phyloP scores from a whole-genome alignment of 2,888 invertebrate genomes.

The Globia sparganii region DNA sequence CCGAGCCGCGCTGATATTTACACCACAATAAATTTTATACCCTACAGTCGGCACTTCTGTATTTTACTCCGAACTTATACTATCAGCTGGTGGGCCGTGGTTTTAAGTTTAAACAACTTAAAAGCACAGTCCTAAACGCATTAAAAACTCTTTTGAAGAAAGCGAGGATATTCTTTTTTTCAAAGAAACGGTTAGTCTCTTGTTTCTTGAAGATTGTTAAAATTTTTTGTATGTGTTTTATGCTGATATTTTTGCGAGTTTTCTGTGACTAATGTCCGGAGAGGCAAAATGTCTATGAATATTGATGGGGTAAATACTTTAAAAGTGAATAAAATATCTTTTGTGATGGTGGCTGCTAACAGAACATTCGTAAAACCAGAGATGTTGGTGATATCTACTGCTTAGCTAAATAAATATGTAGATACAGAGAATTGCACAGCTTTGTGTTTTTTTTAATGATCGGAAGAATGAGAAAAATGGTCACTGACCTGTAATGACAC shows the following conservation, averaged over 20 bases:
- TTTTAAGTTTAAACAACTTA: conserved; percentile 8
- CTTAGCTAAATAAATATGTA: neutral
- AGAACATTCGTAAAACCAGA: neutral
- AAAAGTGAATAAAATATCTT: neutral
- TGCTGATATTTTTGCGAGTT: neutral
- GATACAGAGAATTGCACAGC: neutral
- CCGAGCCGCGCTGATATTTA: conserved; percentile 63
- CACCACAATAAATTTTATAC: conserved; percentile 67
- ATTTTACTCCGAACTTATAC: conserved; percentile 2
- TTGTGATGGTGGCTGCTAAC: neutral
- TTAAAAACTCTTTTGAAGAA: conserved; percentile 21
- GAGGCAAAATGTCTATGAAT: neutral
- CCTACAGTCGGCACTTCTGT: conserved; percentile 46
- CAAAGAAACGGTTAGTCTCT: conserved; percentile 5
- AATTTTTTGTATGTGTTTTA: neutral
- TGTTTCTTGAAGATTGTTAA: conserved; percentile 21
- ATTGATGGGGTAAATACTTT: neutral
- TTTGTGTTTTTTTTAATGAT: neutral
- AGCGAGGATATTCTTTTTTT: neutral
- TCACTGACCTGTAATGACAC: no score
- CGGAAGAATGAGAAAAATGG: no score
- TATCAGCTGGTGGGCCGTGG: neutral
- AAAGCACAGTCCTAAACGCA: conserved; percentile 21
- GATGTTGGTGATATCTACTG: neutral
- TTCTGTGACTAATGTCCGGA: neutral